phyloP scores from a whole-genome alignment of 1,140 invertebrate species.

The Sinonovacula constricta region DNA sequence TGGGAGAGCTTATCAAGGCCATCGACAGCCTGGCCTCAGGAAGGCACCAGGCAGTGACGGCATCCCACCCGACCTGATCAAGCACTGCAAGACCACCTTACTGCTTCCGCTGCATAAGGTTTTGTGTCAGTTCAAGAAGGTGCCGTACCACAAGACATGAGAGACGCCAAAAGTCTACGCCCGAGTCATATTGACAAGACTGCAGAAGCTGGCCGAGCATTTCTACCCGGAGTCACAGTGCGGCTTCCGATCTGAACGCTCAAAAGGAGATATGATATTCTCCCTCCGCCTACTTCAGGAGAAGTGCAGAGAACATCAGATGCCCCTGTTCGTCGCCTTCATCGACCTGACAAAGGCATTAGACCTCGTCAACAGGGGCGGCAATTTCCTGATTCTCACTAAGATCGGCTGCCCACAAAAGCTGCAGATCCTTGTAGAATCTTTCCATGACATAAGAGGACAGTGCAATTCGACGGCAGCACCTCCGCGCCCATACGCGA shows the following conservation, averaged over 20 bases:
- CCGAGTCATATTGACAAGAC: no score
- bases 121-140: not conserved
- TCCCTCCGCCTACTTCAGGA: no score
- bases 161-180: no score
- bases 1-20: no score
- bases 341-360: slow-evolving; percentile 61
- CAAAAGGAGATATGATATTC: slow-evolving; percentile 59
- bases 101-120: not conserved
- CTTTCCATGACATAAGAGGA: slow-evolving; percentile 45
- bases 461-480: slow-evolving; percentile 3
- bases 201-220: no score
- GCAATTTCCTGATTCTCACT: not conserved
- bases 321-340: slow-evolving; percentile 51
- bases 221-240: slow-evolving; percentile 53
- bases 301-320: no score
- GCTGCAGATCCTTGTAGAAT: slow-evolving; percentile 27
- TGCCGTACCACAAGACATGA: no score
- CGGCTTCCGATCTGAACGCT: slow-evolving; percentile 50
- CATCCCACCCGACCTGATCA: no score
- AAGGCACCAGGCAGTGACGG: no score
- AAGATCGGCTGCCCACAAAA: slow-evolving; percentile 55
- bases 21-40: no score
- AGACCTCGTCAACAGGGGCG: slow-evolving; percentile 5
- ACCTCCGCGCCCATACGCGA: not conserved
- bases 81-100: no score